Base-by-base conservation (phyloP, 1,140 invertebrate genomes). In the Argopecten irradians region DNA sequence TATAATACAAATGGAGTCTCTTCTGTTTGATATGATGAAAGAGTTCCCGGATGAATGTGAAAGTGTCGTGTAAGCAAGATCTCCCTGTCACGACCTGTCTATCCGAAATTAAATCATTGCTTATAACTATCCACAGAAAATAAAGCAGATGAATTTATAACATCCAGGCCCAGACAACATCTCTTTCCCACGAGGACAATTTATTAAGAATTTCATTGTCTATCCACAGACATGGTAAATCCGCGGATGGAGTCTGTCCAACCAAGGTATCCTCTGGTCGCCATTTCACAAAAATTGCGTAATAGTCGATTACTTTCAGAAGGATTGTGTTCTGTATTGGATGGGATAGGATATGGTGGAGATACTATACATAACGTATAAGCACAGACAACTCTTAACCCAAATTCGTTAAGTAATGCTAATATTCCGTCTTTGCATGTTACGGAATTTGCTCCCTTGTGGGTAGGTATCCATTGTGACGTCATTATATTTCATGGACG, bases 41-140 rank as follows among this genome's bases (percentile, higher is more conserved):
- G 22, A 28, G 1, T 71, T n/a, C n/a, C 8, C 55, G 8, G 55
- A 71, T 5, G 16, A 11, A 71, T 71, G 55, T 28, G 55, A 0
- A 22, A 5, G 16, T 71, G 22, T 5, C 55, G 16, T n/a, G 55
- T 28, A 2, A 16, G 1, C 28, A 28, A n/a, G 55, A 0, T 71
- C 28, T 16, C n/a, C 28, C 55, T 71, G 55, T 71, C 55, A 71
- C 16, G 55, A 71, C 55, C 55, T 71, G 55, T 71, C 55, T 71
- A n/a, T 11, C 1, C n/a, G 5, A 5, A 71, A 71, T 71, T 71
- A 71, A 71, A 71, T 71, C 55, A 71, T 71, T 71, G 55, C 55
- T 71, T 71, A 71, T 71, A 71, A 71, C 55, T 71, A 71, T n/a
- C 55, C 55, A n/a, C 55, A 71, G 55, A n/a, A 71, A 71, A 71